Evolutionary conservation across 2,888 invertebrate species (phyloP).

Genomic region (Prosapia bicincta): DNA sequence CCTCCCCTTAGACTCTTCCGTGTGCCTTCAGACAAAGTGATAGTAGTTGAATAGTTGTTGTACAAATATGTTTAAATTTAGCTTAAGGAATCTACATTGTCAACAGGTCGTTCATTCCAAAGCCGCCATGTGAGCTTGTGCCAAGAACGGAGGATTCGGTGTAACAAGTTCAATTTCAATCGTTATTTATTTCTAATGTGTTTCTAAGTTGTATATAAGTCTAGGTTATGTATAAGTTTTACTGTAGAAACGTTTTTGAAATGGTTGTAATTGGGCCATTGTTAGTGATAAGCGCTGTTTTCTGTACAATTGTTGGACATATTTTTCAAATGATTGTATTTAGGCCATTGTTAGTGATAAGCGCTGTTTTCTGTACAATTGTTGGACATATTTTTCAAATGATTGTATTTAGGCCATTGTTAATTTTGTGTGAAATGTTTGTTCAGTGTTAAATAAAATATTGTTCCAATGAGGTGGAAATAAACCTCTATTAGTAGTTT

Average conservation of each 20-base stretch:
- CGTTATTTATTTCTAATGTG: neutral
- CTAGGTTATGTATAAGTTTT: neutral
- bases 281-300: too few relatives aligned
- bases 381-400: neutral
- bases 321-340: neutral
- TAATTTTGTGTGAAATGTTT: too few relatives aligned
- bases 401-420: neutral
- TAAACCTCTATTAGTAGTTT: too few relatives aligned
- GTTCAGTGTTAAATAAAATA: too few relatives aligned
- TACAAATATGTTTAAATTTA: neutral
- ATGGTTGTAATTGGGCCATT: neutral
- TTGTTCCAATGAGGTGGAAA: too few relatives aligned
- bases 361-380: too few relatives aligned
- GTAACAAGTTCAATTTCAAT: neutral
- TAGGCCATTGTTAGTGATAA: neutral
- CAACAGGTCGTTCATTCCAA: neutral
- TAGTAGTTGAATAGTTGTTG: neutral
- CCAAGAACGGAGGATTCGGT: neutral
- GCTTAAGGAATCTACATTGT: neutral
- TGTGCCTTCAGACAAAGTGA: neutral
- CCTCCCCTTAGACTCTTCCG: neutral
- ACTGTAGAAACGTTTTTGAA: neutral
- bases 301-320: too few relatives aligned
- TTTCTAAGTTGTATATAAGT: neutral
- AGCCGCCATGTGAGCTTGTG: neutral